Percentiles rank a stretch among this genome's conserved stretches.
These are phyloP conservation scores for Ganaspis brasiliensis DNA, from an alignment of 2,888 invertebrate species.

Conservation along the genomic window DNA sequence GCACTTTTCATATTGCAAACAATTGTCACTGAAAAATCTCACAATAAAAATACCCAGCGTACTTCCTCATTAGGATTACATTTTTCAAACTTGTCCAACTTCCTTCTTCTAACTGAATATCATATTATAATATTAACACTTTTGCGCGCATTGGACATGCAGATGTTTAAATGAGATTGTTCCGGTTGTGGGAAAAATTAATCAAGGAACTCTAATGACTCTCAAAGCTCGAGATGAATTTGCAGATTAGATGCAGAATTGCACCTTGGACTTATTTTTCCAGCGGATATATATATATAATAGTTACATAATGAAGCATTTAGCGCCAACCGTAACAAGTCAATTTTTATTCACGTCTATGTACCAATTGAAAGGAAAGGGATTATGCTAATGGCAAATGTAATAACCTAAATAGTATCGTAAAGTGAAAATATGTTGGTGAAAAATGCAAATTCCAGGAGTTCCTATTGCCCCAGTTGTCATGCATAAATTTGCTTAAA, in stretches of 20 bases:
- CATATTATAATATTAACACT: neutral
- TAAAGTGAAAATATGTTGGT: constrained; percentile 12
- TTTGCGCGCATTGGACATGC: neutral
- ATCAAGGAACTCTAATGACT: constrained; percentile 9
- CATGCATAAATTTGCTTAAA: neutral
- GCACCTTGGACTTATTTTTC: neutral
- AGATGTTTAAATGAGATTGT: constrained; percentile 14
- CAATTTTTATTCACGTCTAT: neutral
- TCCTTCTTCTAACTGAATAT: neutral
- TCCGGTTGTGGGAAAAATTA: constrained; percentile 10
- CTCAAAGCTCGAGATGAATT: neutral
- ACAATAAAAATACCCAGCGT: constrained; percentile 1
- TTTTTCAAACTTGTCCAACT: too few relatives aligned
- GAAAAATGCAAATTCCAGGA: constrained; percentile 19
- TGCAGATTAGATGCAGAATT: constrained; percentile 15
- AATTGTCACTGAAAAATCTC: constrained; percentile 13
- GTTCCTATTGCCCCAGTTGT: constrained; percentile 39
- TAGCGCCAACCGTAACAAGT: neutral
- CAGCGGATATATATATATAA: neutral
- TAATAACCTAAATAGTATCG: constrained; percentile 1
- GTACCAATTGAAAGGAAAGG: neutral
- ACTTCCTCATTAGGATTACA: constrained; percentile 15
- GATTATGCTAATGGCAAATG: neutral
- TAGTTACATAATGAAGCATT: neutral
- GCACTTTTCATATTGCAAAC: neutral